Evolutionary conservation across 2,888 invertebrate species (phyloP).

Genomic region (Lepidochitona cinerea): DNA sequence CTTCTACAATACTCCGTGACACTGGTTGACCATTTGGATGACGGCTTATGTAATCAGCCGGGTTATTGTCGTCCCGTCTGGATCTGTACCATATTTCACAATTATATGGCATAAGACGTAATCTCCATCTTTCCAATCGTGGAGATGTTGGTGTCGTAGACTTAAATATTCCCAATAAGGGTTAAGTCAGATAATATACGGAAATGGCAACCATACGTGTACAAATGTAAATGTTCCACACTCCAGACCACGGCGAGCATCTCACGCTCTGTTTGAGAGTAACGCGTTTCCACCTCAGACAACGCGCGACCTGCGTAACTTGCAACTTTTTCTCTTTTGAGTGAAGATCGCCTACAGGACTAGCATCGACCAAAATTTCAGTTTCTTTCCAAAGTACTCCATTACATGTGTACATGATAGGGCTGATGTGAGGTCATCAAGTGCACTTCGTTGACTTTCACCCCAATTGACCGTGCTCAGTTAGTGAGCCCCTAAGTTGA

Average conservation of each 20-base stretch:
- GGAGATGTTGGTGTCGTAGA: slow-evolving; percentile 40
- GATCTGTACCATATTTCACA: background rate
- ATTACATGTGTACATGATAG: slow-evolving; percentile 30
- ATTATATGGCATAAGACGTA: background rate
- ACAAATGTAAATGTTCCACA: slow-evolving; percentile 50
- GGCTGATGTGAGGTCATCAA: slow-evolving; percentile 32
- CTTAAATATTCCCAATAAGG: slow-evolving; percentile 43
- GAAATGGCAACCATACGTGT: slow-evolving; percentile 43
- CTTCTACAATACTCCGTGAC: background rate
- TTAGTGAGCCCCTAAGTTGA: no score
- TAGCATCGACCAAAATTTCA: slow-evolving; percentile 41
- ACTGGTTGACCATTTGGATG: background rate
- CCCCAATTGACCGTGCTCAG: no score
- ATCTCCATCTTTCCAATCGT: slow-evolving; percentile 16
- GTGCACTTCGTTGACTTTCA: slow-evolving; percentile 19
- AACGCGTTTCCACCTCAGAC: slow-evolving; percentile 44
- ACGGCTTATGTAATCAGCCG: slow-evolving; percentile 1
- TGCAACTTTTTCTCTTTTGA: slow-evolving; percentile 34
- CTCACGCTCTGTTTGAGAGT: slow-evolving; percentile 49
- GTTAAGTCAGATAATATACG: slow-evolving; percentile 46
- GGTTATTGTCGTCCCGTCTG: background rate
- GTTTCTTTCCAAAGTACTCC: slow-evolving; percentile 33
- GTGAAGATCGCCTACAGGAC: slow-evolving; percentile 37
- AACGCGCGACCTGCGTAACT: slow-evolving; percentile 39
- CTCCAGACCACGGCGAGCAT: slow-evolving; percentile 46